Base-by-base conservation (phyloP, 92 coral and sea anemone genomes). In the Chrysogorgia sp. region DNA sequence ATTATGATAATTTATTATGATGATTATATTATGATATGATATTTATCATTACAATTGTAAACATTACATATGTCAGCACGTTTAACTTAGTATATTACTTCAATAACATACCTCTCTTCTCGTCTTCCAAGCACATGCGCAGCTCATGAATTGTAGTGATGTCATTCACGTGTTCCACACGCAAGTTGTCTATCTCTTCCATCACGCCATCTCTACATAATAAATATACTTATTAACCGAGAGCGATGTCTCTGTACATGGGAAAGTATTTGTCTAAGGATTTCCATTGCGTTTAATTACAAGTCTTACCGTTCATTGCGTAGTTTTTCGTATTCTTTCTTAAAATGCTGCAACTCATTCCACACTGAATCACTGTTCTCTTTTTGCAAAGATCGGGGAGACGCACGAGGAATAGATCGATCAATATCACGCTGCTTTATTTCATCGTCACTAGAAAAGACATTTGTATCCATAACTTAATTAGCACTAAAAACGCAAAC, bases 301-400 rank as follows among this genome's bases (percentile, higher is more conserved):
- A 43, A 43, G 17, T 8, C 79, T 33, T 31, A 86, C 90, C 90
- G 90, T 68, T 94, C 98, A 69, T 89, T 86, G 29, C 84, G 90
- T 28, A 94, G 91, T 32, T 82, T 87, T 43, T 94, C 98, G 58
- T 85, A 94, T 40, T 91, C 98, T 31, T 82, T 84, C 69, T 90
- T 92, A 76, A 81, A 94, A 71, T 94, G 48, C n/a, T 91, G 87
- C 80, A 94, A 74, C 76, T 94, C 98, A 52, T 94, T 94, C 98
- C 98, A 94, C 0, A 94, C 97, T 30, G 92, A 92, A 65, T 94
- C 98, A 67, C 98, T 91, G 84, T 89, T 66, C 65, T 91, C 88
- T 60, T 91, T 96, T 41, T 96, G 87, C 28, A 94, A 78, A 30
- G 92, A 91, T 49, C 79, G 79, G 32, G 79, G 79, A 58, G 79